Evolutionary conservation across 2,888 invertebrate genomes (phyloP), one percentile per base, ranked within the genome.

Genomic region (Hetaerina titia): DNA sequence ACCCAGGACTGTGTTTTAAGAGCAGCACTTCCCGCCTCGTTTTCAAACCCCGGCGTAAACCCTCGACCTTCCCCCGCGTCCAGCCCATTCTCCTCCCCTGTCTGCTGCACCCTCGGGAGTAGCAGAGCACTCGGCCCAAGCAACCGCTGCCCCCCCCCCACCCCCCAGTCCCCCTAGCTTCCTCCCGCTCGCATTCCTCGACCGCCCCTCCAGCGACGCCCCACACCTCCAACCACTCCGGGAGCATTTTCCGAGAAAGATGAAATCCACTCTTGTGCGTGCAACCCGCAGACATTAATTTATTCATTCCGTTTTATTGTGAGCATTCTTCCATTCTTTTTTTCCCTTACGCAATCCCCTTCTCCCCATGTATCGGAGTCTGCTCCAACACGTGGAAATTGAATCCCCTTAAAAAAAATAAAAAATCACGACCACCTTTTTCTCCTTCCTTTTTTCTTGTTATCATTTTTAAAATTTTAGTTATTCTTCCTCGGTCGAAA

Each of bases 241-340:
- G 15, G 31, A 31, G 81, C 13, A 11, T 81, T 69, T 81, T 81
- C 31, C 81, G 13, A 81, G 81, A 81, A 81, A 81, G 81, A 31
- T 81, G 81, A 81, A 81, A 81, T 81, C 81, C 81, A 31, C 25
- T 15, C 81, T 15, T 69, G n/a, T 81, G 81, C 81, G 81, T 81
- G 81, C 31, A 31, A 31, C 81, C 81, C 25, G 81, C 81, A 15
- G 31, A 81, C 81, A 31, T 81, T 81, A 81, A 81, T 81, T 81
- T 81, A 81, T 81, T 81, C 81, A 81, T 81, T 31, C 81, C 31
- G 60, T 60, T 60, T 60, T 17, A 60, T 17, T 17, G 17, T 17
- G 1, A 60, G 60, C 60, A 17, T 60, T 11, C 60, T 60, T 17
- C 60, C 60, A 60, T 60, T 15, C 17, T 60, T 60, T 60, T 15